Percentiles rank a stretch among this genome's conserved stretches.
phyloP scores from a whole-genome alignment of 2,888 invertebrate species.

The Biston betularia region DNA sequence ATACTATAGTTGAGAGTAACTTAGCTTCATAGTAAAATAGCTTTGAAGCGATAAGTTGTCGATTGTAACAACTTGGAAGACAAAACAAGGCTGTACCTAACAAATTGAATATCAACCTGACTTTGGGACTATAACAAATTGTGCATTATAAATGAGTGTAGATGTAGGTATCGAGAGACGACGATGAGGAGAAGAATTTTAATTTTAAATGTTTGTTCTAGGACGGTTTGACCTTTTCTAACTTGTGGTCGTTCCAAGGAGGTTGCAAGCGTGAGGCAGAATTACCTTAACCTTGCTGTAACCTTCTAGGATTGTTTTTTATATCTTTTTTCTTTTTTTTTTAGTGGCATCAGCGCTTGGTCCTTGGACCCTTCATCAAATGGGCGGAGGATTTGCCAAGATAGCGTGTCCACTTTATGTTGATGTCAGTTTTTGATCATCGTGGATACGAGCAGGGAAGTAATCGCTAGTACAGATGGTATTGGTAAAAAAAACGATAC shows the following conservation, averaged over 20 bases:
- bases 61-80: constrained; percentile 2
- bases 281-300: no score
- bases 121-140: constrained; percentile 3
- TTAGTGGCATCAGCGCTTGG: no score
- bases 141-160: constrained; percentile 17
- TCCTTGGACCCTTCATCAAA: no score
- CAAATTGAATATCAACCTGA: constrained; percentile 10
- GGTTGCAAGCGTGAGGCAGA: no score
- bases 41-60: neutral
- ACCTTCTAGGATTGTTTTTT: no score
- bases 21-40: neutral
- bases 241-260: neutral
- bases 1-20: neutral
- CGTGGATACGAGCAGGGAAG: no score
- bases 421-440: no score
- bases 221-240: neutral
- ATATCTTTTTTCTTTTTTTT: no score
- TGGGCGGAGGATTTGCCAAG: no score
- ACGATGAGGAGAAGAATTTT: constrained; percentile 1
- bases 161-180: neutral
- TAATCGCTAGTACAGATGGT: no score
- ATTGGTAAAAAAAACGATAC: no score
- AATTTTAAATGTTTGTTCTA: constrained; percentile 10
- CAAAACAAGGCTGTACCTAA: constrained; percentile 8
- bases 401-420: no score